Conservation (phyloP, 1,140 invertebrate genomes). For the Batillaria attramentaria region DNA sequence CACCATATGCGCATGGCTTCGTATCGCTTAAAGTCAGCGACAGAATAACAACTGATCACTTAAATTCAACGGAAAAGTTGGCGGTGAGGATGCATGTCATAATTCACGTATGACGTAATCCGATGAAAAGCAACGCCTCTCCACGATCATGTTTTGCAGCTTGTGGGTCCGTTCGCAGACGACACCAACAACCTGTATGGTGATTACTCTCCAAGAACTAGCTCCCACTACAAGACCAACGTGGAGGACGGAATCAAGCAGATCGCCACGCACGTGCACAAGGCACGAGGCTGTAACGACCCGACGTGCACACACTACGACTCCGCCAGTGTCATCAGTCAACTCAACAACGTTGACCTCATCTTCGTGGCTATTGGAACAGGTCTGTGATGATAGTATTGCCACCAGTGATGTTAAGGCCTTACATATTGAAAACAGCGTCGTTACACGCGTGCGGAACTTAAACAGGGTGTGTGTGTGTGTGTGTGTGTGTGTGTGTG, state of each 20-base stretch:
- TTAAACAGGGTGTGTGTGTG: too few species aligned
- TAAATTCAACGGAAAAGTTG: too few species aligned
- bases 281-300: conserved; percentile 58
- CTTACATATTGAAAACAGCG: too few species aligned
- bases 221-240: conserved; percentile 55
- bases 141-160: conserved; percentile 34
- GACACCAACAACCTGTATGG: conserved; percentile 67
- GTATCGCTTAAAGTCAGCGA: background rate
- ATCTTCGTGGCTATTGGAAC: conserved; percentile 69
- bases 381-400: conserved; percentile 55
- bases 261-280: conserved; percentile 43
- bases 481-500: too few species aligned
- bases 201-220: conserved; percentile 57
- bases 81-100: too few species aligned
- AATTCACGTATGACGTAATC: too few species aligned
- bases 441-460: too few species aligned
- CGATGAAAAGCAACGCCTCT: background rate
- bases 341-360: conserved; percentile 53
- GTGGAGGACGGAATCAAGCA: conserved; percentile 53
- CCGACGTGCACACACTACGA: conserved; percentile 59
- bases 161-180: conserved; percentile 69
- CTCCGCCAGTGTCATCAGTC: conserved; percentile 39
- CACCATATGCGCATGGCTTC: background rate
- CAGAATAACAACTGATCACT: background rate
- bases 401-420: too few species aligned